phyloP scores from a whole-genome alignment of 2,888 invertebrate genomes.

The Trachelus tabidus region DNA sequence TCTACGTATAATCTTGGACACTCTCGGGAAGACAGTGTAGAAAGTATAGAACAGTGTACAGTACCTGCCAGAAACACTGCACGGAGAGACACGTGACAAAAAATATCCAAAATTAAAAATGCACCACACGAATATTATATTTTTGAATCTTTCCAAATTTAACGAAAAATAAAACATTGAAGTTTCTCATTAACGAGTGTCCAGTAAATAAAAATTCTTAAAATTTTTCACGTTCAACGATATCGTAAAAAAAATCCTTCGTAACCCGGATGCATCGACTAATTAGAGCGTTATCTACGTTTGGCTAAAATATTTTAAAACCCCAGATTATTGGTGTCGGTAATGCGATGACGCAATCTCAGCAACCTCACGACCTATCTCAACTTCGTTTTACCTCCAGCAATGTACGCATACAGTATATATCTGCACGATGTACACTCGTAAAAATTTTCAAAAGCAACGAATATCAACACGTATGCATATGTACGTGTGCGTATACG shows the following conservation, averaged over 20 bases:
- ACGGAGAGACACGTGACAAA: not conserved
- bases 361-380: not conserved
- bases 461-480: not conserved
- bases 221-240: too few species aligned
- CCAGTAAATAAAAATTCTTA: too few species aligned
- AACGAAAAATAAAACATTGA: too few species aligned
- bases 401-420: too few species aligned
- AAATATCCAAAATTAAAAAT: too few species aligned
- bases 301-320: not conserved
- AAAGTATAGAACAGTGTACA: not conserved
- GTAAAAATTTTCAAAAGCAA: not conserved
- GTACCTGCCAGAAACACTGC: not conserved
- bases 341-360: not conserved
- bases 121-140: too few species aligned
- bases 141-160: fast-evolving
- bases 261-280: too few species aligned
- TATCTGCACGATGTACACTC: not conserved
- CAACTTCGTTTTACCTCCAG: too few species aligned
- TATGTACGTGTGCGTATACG: not conserved
- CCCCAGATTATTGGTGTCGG: not conserved
- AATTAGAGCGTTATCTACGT: too few species aligned
- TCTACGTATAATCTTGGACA: not conserved
- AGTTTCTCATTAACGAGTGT: too few species aligned
- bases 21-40: not conserved
- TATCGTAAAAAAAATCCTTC: too few species aligned